Percentiles rank a stretch among this genome's conserved stretches.
Evolutionary conservation across 1,140 invertebrate species (phyloP).

Genomic region (Drosophila simulans): DNA sequence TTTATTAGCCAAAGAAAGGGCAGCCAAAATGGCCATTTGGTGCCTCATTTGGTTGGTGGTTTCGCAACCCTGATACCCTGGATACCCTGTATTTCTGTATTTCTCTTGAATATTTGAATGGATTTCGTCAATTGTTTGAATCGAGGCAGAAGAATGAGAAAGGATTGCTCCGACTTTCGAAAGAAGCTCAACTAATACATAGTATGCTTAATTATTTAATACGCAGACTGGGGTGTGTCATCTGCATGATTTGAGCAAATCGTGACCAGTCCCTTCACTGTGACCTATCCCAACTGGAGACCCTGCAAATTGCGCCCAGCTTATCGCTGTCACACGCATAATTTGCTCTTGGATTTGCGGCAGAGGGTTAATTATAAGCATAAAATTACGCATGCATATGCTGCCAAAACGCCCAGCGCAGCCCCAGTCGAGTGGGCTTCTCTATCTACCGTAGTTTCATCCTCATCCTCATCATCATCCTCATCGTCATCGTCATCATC

Average conservation of each 20-base stretch:
- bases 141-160: constrained; percentile 4
- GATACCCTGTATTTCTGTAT: no score
- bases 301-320: constrained; percentile 20
- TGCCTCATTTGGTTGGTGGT: constrained; percentile 40
- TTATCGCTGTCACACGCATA: constrained; percentile 59
- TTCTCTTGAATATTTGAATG: constrained; percentile 55
- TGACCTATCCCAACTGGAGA: constrained; percentile 9
- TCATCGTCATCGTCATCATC: constrained; percentile 51
- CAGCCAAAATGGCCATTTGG: constrained; percentile 40
- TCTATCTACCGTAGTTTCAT: constrained; percentile 73
- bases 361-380: constrained; percentile 62
- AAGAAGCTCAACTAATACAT: neutral
- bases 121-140: constrained; percentile 42
- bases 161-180: neutral
- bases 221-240: no score
- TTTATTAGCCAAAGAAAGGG: constrained; percentile 19
- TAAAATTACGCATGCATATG: constrained; percentile 61
- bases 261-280: neutral
- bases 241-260: no score
- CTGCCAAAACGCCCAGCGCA: constrained; percentile 24
- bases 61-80: constrained; percentile 1
- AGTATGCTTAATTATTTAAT: neutral
- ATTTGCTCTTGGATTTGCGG: constrained; percentile 55
- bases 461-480: constrained; percentile 47
- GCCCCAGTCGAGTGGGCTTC: constrained; percentile 18